phyloP scores from a whole-genome alignment of 2,888 invertebrate species.

The Lepidocyrtinus sp. region DNA sequence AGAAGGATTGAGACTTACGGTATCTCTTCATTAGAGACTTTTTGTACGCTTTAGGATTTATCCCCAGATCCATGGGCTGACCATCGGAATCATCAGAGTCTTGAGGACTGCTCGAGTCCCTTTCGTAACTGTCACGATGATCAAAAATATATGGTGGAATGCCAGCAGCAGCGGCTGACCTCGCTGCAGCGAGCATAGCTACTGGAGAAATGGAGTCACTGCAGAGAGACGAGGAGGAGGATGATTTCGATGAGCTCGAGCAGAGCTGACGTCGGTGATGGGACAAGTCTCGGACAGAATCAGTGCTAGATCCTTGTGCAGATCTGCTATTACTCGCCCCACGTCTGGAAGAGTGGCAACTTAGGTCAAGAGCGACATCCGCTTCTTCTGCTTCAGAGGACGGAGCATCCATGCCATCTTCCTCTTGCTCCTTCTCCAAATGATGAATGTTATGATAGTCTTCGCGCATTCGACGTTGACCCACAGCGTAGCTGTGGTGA shows the following conservation, averaged over 20 bases:
- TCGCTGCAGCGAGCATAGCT: conserved; percentile 55
- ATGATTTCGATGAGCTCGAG: conserved; percentile 54
- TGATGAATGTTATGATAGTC: too few species aligned
- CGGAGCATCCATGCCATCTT: conserved; percentile 71
- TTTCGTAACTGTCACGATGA: conserved; percentile 65
- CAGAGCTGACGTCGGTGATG: conserved; percentile 70
- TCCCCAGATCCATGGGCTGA: conserved; percentile 78
- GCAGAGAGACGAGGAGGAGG: conserved; percentile 51
- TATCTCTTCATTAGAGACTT: conserved; percentile 94
- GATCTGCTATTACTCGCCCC: conserved; percentile 15
- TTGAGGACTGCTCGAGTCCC: conserved; percentile 74
- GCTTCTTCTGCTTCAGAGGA: conserved; percentile 76
- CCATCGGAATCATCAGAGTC: conserved; percentile 78
- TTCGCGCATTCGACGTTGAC: too few species aligned
- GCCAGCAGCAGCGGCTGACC: conserved; percentile 71
- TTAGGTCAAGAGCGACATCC: conserved; percentile 82
- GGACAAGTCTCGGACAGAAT: conserved; percentile 69
- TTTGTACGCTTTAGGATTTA: conserved; percentile 81
- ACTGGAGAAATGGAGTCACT: conserved; percentile 55
- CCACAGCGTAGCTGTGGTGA: too few species aligned
- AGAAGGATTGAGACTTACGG: conserved; percentile 80
- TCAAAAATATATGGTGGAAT: conserved; percentile 67
- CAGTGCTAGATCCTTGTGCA: conserved; percentile 64
- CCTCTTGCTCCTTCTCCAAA: conserved; percentile 50
- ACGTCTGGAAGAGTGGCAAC: conserved; percentile 75